A percentile compares a stretch with the other conserved stretches of the same genome.
Conservation (phyloP, 2,113 vertebrate species). For the Hylia prasina region DNA sequence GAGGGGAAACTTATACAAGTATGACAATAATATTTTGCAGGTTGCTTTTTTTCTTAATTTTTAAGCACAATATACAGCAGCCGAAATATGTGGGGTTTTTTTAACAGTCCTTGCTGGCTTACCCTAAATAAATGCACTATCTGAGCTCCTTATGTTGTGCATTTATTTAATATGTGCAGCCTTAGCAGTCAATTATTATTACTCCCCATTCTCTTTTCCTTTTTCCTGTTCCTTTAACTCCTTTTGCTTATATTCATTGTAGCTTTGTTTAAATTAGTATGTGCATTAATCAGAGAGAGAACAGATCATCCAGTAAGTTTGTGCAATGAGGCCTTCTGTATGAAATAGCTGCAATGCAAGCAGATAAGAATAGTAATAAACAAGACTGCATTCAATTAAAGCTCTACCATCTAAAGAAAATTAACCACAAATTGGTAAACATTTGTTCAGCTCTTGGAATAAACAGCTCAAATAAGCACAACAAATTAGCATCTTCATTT, state of each 20-base stretch:
- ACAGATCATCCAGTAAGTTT: neutral
- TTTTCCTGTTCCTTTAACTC: neutral
- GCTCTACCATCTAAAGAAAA: neutral
- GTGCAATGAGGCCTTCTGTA: neutral
- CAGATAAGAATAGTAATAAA: neutral
- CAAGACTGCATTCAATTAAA: neutral
- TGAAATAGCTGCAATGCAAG: neutral
- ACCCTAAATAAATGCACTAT: neutral
- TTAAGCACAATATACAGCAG: neutral
- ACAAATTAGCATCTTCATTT: conserved; percentile 2
- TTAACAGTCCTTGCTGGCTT: neutral
- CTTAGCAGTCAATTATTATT: neutral
- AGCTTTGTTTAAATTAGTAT: neutral
- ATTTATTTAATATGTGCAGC: neutral
- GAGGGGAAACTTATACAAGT: neutral
- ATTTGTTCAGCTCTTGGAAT: neutral
- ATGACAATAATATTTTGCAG: neutral
- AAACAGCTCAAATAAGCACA: neutral
- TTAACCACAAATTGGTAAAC: conserved; percentile 15
- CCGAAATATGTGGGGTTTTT: rapidly evolving
- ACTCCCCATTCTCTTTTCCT: neutral
- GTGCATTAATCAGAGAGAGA: neutral
- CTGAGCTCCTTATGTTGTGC: neutral
- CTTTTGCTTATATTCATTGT: neutral
- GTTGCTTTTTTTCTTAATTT: neutral